These are phyloP conservation scores for Lerista edwardsae DNA, from an alignment of 2,797 vertebrate genomes.

Conservation along the genomic window DNA sequence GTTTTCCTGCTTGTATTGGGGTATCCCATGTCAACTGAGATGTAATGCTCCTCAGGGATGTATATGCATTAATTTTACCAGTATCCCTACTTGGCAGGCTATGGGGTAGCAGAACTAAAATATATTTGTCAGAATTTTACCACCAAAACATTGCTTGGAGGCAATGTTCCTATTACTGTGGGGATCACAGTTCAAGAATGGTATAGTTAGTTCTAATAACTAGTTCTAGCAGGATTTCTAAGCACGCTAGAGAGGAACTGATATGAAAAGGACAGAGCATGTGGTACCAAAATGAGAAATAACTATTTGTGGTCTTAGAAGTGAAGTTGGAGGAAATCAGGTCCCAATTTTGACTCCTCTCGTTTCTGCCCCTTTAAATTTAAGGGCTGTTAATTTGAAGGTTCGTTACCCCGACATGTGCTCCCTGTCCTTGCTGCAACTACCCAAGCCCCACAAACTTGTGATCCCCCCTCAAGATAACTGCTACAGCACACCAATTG, in stretches of 20 bases:
- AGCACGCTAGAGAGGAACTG: background rate
- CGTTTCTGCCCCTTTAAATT: too few species aligned
- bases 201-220: background rate
- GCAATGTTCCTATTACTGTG: background rate
- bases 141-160: too few species aligned
- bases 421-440: too few species aligned
- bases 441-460: too few species aligned
- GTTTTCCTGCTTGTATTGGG: background rate
- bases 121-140: background rate
- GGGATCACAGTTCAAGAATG: too few species aligned
- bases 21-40: background rate
- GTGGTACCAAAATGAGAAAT: background rate
- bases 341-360: too few species aligned
- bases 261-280: background rate
- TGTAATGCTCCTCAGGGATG: background rate
- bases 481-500: too few species aligned
- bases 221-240: background rate
- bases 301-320: background rate
- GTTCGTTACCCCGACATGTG: too few species aligned
- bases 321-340: too few species aligned
- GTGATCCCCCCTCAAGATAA: too few species aligned
- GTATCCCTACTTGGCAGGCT: background rate
- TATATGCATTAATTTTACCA: background rate
- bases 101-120: background rate
- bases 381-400: too few species aligned